Evolutionary conservation across 2,888 invertebrate genomes (phyloP).

Genomic region (Conops quadrifasciatus): DNA sequence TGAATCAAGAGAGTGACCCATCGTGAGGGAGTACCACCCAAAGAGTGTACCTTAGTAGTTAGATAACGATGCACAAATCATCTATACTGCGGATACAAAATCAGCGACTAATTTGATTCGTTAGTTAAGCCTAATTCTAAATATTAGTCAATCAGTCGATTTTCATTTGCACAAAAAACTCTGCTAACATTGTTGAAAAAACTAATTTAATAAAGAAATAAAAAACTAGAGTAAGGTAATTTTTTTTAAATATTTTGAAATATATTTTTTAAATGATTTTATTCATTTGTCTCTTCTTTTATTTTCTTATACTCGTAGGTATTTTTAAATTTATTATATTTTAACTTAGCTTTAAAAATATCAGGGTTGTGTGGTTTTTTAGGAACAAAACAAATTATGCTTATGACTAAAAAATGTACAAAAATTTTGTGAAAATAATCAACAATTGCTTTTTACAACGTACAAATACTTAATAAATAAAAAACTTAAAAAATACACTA

Average conservation of each 20-base stretch:
- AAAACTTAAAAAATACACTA: too few relatives aligned
- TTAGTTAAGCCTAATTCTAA: too few relatives aligned
- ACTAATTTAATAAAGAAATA: background rate
- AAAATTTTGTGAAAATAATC: constrained; percentile 4
- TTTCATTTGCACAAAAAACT: too few relatives aligned
- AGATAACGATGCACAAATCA: too few relatives aligned
- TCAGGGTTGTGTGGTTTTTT: constrained; percentile 25
- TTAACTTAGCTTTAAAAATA: constrained; percentile 37
- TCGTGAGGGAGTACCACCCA: too few relatives aligned
- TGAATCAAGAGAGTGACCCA: too few relatives aligned
- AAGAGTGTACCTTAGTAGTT: too few relatives aligned
- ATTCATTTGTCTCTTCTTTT: constrained; percentile 28
- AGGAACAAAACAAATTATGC: constrained; percentile 38
- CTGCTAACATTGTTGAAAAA: too few relatives aligned
- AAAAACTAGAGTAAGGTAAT: constrained; percentile 4
- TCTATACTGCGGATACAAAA: too few relatives aligned
- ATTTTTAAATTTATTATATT: constrained; percentile 33
- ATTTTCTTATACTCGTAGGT: constrained; percentile 24
- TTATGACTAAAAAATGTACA: constrained; percentile 22
- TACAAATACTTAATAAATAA: background rate
- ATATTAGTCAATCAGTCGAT: too few relatives aligned
- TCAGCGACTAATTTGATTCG: too few relatives aligned
- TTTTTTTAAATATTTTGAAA: constrained; percentile 25
- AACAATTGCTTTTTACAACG: constrained; percentile 12
- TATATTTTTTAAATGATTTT: constrained; percentile 24